Evolutionary conservation across 2,797 vertebrate species (phyloP).

Genomic region (Notolabrus celidotus): DNA sequence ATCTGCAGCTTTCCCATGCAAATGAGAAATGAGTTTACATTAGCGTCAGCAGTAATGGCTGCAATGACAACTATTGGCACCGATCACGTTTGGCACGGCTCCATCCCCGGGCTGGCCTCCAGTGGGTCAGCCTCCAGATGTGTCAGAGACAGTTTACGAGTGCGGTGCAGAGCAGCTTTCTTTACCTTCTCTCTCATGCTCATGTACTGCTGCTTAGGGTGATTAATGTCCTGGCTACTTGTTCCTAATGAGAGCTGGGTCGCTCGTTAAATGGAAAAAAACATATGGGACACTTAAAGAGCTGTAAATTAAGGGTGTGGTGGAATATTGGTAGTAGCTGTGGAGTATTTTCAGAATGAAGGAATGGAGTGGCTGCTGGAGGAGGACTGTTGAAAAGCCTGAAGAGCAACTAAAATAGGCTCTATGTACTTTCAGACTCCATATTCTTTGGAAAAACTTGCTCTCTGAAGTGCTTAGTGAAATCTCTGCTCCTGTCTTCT

Average conservation of each 20-base stretch:
- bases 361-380: slow-evolving; percentile 43
- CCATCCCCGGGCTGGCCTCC: slow-evolving; percentile 59
- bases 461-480: neutral
- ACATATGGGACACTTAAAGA: slow-evolving; percentile 69
- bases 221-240: slow-evolving; percentile 74
- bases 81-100: slow-evolving; percentile 48
- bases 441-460: neutral
- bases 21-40: slow-evolving; percentile 62
- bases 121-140: slow-evolving; percentile 73
- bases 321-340: slow-evolving; percentile 44
- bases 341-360: slow-evolving; percentile 34
- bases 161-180: slow-evolving; percentile 44
- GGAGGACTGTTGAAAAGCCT: slow-evolving; percentile 22
- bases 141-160: slow-evolving; percentile 67
- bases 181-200: slow-evolving; percentile 54
- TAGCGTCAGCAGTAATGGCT: slow-evolving; percentile 52
- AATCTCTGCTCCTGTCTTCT: neutral
- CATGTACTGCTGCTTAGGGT: slow-evolving; percentile 43
- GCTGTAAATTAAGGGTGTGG: slow-evolving; percentile 56
- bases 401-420: neutral
- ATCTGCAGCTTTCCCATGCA: slow-evolving; percentile 39
- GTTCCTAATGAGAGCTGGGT: slow-evolving; percentile 70
- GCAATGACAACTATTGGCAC: slow-evolving; percentile 63
- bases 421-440: neutral
- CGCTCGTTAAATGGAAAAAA: slow-evolving; percentile 70